Conservation (phyloP, 2,113 vertebrate genomes). For the Suncus etruscus region DNA sequence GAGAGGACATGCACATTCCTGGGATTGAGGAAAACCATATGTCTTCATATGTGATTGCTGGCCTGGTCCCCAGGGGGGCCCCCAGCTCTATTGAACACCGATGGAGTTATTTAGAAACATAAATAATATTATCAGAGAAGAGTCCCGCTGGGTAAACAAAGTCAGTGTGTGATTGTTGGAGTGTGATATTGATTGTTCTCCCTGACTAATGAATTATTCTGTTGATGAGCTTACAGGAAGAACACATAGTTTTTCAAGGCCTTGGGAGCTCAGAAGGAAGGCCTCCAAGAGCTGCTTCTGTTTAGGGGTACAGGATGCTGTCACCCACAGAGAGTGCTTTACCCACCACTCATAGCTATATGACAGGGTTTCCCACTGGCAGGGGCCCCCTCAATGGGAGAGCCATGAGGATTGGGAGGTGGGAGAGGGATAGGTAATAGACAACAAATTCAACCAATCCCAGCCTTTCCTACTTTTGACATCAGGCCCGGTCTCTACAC, state of each 20-base stretch:
- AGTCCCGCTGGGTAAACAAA: constrained; percentile 88
- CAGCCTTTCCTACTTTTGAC: background rate
- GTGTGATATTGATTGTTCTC: constrained; percentile 86
- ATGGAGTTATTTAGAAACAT: constrained; percentile 89
- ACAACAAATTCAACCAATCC: background rate
- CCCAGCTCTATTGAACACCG: constrained; percentile 86
- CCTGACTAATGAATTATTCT: constrained; percentile 90
- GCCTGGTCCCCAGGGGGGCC: constrained; percentile 82
- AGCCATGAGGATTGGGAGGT: background rate
- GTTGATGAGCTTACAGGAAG: constrained; percentile 85
- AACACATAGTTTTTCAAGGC: constrained; percentile 63
- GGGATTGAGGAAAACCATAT: constrained; percentile 83
- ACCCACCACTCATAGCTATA: fast-evolving
- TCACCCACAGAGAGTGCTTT: background rate
- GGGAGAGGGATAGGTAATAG: background rate
- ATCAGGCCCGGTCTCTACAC: background rate
- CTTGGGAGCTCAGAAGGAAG: constrained; percentile 71
- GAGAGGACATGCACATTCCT: constrained; percentile 76
- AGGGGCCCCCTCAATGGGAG: background rate
- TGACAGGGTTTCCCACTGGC: background rate
- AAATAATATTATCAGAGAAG: constrained; percentile 90
- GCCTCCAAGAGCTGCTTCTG: background rate
- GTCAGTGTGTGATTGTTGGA: constrained; percentile 84
- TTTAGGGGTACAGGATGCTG: constrained; percentile 3
- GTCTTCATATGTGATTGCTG: constrained; percentile 89